Base-by-base conservation (phyloP, 2,888 invertebrate genomes). In the Spilarctia lutea region DNA sequence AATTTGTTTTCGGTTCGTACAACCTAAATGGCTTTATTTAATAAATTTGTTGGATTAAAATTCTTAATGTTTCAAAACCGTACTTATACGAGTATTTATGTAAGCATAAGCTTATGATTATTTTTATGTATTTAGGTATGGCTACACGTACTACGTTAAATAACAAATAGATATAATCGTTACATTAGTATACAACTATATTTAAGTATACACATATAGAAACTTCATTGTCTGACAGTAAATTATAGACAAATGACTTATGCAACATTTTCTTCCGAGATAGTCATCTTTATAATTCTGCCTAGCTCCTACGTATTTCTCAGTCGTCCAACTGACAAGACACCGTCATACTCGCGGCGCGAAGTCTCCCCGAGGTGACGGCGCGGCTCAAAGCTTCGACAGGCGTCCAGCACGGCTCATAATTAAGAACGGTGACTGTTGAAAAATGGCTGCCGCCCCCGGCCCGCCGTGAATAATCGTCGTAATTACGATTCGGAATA, bases 391-490 rank as follows among this genome's bases (percentile, higher is more conserved):
- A 95, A 95, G 95, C 94, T 94, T 95, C 95, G 95, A 95, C 95
- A 95, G 95, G 89, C 95, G 94, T 95, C 95, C 95, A 94, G 91
- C 92, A 89, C 92, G 92, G 93, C 93, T 95, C 95, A 95, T 96
- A 96, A 95, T 96, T 96, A 96, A 96, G 96, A 96, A 96, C 94
- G 94, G 96, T 96, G 96, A 96, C 96, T 96, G 95, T 95, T 95
- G 95, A 95, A 96, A 96, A 96, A 96, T 95, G 94, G 94, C 94
- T 88, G 95, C 95, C 95, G 95, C 95, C 95, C 95, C 95, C 94
- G 95, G 95, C 95, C 94, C 94, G 94, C 96, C 96, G 95, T 96
- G 95, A 96, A 96, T 95, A 96, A 96, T 96, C 95, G 96, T 91
- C 94, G 95, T 96, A 96, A 96, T 95, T 96, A 96, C 95, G 94